Base-by-base conservation (phyloP, 2,888 invertebrate species). In the Volucella zonaria region DNA sequence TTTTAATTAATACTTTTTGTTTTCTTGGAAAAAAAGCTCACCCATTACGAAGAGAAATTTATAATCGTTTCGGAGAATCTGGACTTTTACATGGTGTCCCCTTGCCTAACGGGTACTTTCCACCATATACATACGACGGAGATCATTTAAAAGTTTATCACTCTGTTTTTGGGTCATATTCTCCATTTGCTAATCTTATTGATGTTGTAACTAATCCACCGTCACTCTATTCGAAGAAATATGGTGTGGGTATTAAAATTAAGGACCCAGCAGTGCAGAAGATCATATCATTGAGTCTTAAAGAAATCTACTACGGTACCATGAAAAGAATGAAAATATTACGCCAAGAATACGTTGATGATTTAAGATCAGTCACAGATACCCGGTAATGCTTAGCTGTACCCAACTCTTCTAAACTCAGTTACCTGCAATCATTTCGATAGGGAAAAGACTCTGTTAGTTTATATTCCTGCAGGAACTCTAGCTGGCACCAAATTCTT, bases 11-110 rank as follows among this genome's bases (percentile, higher is more conserved):
- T 56, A 1, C 12, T n/a, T 3, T 91, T 61, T 31, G 14, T 31
- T 38, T n/a, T 8, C 10, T 18, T 71, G 9, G 8, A 4, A 8
- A 4, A 12, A 71, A 23, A 88, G 88, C 94, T 1, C 93, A 95
- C 90, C 94, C 95, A 52, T 92, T 94, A 82, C 92, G 92, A 81
- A 93, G 96, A 75, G 95, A 96, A 12, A 94, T 97, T 14, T 98
- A 96, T 92, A 97, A 98, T 91, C 96, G 96, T 89, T 97, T 96
- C 91, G 98, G 98, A 0, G 97, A 97, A 91, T 95, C 96, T 88
- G 97, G 97, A 0, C 92, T 98, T 56, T 97, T 97, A 90, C 94
- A 93, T 88, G 97, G 97, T 0, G 94, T 97, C 0, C 95, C 95
- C 4, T 94, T 95, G 2, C 95, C 95, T 0, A 93, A 93, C 80